phyloP scores from a whole-genome alignment of 2,113 vertebrate genomes.

The Marcusenius ussheri region DNA sequence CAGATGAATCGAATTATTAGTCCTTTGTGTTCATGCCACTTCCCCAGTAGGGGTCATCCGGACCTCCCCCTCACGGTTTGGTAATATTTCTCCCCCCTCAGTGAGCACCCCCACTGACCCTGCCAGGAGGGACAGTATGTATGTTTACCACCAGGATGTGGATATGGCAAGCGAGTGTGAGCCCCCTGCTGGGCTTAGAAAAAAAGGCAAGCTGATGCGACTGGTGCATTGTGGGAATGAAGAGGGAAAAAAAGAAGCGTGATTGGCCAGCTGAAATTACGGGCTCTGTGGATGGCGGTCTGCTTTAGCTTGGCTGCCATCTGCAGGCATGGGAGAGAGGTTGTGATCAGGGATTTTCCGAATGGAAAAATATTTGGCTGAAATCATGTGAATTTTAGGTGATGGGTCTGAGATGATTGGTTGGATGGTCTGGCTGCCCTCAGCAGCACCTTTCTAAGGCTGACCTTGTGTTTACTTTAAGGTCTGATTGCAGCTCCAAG shows the following conservation, averaged over 20 bases:
- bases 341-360: background rate
- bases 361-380: background rate
- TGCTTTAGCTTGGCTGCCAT: background rate
- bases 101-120: constrained; percentile 58
- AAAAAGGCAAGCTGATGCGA: constrained; percentile 63
- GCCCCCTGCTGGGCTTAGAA: constrained; percentile 48
- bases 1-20: background rate
- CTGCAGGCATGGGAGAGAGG: background rate
- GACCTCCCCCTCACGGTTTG: background rate
- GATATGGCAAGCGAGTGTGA: constrained; percentile 68
- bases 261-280: background rate
- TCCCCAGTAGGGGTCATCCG: background rate
- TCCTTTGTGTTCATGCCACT: background rate
- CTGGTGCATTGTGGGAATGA: constrained; percentile 35
- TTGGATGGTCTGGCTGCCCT: background rate
- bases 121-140: constrained; percentile 58
- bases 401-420: background rate
- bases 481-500: background rate
- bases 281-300: background rate
- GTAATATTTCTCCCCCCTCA: constrained; percentile 35
- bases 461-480: background rate
- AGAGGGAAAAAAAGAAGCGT: too few species aligned
- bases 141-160: constrained; percentile 75
- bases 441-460: background rate
- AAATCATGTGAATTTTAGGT: background rate